phyloP scores from a whole-genome alignment of 2,888 invertebrate species.

The Neocrepidodera transversa region DNA sequence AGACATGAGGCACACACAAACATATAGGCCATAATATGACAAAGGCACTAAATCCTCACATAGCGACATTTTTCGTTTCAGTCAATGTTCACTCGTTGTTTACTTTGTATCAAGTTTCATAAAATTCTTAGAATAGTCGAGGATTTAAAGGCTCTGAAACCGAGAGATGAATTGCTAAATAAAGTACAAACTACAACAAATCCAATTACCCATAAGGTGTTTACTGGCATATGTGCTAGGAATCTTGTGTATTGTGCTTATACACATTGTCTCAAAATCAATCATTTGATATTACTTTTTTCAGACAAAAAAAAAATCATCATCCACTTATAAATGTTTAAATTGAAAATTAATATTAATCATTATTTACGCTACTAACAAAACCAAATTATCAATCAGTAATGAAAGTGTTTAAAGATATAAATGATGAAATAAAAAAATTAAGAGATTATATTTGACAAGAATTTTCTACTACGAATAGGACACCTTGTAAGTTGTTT shows the following conservation, averaged over 20 bases:
- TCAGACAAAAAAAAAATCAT: no score
- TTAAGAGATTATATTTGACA: no score
- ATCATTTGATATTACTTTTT: no score
- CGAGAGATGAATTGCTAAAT: constrained; percentile 9
- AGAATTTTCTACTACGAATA: no score
- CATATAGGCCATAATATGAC: neutral
- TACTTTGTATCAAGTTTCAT: constrained; percentile 4
- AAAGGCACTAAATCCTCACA: neutral
- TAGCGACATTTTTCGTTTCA: constrained; percentile 1
- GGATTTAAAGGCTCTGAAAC: constrained; percentile 8
- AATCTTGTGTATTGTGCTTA: neutral
- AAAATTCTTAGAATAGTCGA: constrained; percentile 1
- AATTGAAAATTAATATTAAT: no score
- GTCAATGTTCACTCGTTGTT: constrained; percentile 4
- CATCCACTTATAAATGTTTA: no score
- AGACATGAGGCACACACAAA: neutral
- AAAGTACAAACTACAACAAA: constrained; percentile 9
- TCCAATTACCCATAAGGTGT: constrained; percentile 13
- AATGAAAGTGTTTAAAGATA: no score
- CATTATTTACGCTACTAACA: no score
- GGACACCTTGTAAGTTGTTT: no score
- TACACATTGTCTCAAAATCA: no score
- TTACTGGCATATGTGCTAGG: neutral
- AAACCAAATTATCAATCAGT: no score
- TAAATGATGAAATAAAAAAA: no score